Evolutionary conservation across 1,140 invertebrate genomes (phyloP), one percentile per base, ranked within the genome.

Genomic region (Neodiprion pinetum): DNA sequence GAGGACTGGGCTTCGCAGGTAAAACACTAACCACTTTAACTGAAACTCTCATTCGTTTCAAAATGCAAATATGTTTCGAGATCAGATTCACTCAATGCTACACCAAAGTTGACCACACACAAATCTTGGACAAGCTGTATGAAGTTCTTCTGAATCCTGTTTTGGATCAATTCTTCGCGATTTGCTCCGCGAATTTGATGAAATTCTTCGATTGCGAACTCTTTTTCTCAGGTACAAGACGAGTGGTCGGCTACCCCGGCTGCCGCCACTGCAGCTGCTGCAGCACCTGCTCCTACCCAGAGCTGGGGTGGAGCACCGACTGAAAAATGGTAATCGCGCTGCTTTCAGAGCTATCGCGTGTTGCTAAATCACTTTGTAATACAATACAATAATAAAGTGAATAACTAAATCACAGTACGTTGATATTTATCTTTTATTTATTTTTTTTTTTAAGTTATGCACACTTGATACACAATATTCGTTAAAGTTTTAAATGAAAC

Each of bases 1-100:
- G 90, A 90, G 21, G 91, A 92, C 73, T 93, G 92, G 92, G 86
- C 87, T 74, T 84, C 85, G 74, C 81, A 82, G 76, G 82, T 80
- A 71, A 12, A 28, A 17, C 7, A 40, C 28, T 40, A 40, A 40
- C 28, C 0, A 40, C 1, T 5, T 1, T 40, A 40, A 40, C 28
- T 40, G 28, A 40, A 40, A 40, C 5, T 40, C 28, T 40, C 28
- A 5, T 40, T 40, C 2, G 1, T 40, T 1, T 40, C 1, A 40
- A 40, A 2, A 40, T 40, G 28, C 28, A 40, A 40, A 40, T 40
- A 5, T 40, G 1, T 40, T 40, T 40, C 28, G 5, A 40, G 28
- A 40, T 2, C 28, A 40, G 2, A 40, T 40, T 40, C 28, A 40
- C 28, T 40, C 2, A 40, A 40, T 40, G 28, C 28, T 40, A 40